phyloP scores from a whole-genome alignment of 2,888 invertebrate species.

The Pristionchus entomophagus region DNA sequence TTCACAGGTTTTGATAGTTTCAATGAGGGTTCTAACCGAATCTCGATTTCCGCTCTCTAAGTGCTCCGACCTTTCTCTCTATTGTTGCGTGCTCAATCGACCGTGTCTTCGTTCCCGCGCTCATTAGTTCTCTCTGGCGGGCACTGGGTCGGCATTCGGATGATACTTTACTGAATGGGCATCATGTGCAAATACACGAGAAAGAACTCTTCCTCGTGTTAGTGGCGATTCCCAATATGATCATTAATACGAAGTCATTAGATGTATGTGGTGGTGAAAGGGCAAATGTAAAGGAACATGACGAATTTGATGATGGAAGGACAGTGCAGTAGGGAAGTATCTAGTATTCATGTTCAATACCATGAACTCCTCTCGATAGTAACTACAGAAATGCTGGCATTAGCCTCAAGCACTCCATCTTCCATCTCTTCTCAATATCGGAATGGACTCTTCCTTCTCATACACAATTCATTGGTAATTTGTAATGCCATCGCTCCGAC shows the following conservation, averaged over 20 bases:
- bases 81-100: conserved; percentile 23
- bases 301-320: too few relatives aligned
- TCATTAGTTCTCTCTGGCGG: neutral
- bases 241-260: too few relatives aligned
- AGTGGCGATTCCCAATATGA: too few relatives aligned
- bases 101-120: neutral
- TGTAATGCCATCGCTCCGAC: conserved; percentile 17
- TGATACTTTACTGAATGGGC: too few relatives aligned
- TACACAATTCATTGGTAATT: conserved; percentile 42
- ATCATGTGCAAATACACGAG: neutral
- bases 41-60: neutral
- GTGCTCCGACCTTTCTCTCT: neutral
- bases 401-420: conserved; percentile 30
- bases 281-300: too few relatives aligned
- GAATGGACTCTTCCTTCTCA: conserved; percentile 14
- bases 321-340: too few relatives aligned
- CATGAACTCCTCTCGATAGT: too few relatives aligned
- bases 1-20: too few relatives aligned
- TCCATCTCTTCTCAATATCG: conserved; percentile 38
- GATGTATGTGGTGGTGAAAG: too few relatives aligned
- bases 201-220: too few relatives aligned
- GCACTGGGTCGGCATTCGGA: too few relatives aligned
- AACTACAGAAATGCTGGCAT: neutral
- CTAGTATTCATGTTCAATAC: too few relatives aligned
- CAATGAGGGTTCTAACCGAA: neutral